Percentiles rank a stretch among this genome's conserved stretches.
These are phyloP conservation scores for Lasius platythorax DNA, from an alignment of 2,888 invertebrate genomes.

Conservation along the genomic window DNA sequence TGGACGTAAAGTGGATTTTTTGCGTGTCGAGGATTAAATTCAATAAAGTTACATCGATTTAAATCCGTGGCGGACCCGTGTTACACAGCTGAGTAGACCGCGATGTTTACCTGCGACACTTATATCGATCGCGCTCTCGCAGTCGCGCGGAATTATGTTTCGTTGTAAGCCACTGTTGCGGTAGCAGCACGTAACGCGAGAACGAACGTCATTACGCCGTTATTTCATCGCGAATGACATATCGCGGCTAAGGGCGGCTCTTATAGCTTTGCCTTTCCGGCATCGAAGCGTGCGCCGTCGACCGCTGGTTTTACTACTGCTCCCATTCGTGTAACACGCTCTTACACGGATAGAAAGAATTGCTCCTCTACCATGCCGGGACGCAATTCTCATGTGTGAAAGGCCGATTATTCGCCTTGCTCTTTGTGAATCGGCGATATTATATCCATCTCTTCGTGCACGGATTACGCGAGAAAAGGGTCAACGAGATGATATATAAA, in stretches of 20 bases:
- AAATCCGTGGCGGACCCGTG: neutral
- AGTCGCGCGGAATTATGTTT: slow-evolving; percentile 42
- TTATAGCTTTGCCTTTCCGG: slow-evolving; percentile 44
- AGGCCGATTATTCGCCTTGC: slow-evolving; percentile 32
- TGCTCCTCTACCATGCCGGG: neutral
- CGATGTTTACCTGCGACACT: slow-evolving; percentile 20
- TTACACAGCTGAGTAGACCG: neutral
- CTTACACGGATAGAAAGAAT: slow-evolving; percentile 12
- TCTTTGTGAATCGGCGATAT: slow-evolving; percentile 18
- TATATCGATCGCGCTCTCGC: slow-evolving; percentile 41
- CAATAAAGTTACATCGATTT: slow-evolving; percentile 12
- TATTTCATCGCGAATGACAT: slow-evolving; percentile 55
- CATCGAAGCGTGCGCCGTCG: slow-evolving; percentile 12
- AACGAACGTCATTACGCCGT: slow-evolving; percentile 42
- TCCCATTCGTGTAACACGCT: slow-evolving; percentile 36
- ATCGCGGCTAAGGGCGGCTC: slow-evolving; percentile 39
- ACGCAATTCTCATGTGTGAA: slow-evolving; percentile 14
- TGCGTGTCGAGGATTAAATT: neutral
- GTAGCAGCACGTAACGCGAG: slow-evolving; percentile 31
- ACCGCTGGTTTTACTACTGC: neutral
- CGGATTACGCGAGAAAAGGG: slow-evolving; percentile 18
- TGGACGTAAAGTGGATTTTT: neutral
- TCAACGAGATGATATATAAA: slow-evolving; percentile 18
- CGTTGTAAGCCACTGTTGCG: slow-evolving; percentile 35
- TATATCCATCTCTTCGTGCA: neutral